phyloP scores from a whole-genome alignment of 1,140 invertebrate species.

The Drosophila kepulauana region DNA sequence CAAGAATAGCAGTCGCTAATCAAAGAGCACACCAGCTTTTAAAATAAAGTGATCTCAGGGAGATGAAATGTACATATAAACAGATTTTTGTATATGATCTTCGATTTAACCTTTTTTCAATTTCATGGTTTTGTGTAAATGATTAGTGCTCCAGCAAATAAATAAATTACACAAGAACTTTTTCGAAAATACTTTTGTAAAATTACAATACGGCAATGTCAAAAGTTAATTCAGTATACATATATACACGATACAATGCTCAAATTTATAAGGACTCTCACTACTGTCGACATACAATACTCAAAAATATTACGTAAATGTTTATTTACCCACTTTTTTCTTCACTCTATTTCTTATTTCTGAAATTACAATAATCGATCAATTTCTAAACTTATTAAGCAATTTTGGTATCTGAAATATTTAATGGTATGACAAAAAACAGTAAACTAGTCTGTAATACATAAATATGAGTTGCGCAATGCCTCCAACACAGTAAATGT shows the following conservation, averaged over 20 bases:
- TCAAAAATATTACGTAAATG: neutral
- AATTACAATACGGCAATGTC: conserved; percentile 9
- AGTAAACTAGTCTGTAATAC: too few species aligned
- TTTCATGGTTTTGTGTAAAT: conserved; percentile 38
- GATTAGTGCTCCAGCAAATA: conserved; percentile 60
- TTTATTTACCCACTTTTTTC: neutral
- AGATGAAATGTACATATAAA: conserved; percentile 40
- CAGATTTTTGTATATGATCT: conserved; percentile 21
- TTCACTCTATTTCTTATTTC: neutral
- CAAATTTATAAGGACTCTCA: neutral
- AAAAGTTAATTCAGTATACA: conserved; percentile 6
- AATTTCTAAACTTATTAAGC: neutral
- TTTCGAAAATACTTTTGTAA: conserved; percentile 16
- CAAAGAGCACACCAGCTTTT: conserved; percentile 93
- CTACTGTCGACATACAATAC: neutral
- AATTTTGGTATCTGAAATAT: neutral
- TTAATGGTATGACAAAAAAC: too few species aligned
- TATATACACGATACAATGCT: conserved; percentile 22
- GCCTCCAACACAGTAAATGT: too few species aligned
- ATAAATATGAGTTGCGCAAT: too few species aligned
- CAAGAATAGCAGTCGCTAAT: conserved; percentile 93
- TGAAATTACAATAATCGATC: neutral
- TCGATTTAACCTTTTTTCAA: conserved; percentile 16
- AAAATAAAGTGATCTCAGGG: conserved; percentile 86
- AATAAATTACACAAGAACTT: neutral